Evolutionary conservation across 2,113 vertebrate genomes (phyloP).

Genomic region (Turnix velox): DNA sequence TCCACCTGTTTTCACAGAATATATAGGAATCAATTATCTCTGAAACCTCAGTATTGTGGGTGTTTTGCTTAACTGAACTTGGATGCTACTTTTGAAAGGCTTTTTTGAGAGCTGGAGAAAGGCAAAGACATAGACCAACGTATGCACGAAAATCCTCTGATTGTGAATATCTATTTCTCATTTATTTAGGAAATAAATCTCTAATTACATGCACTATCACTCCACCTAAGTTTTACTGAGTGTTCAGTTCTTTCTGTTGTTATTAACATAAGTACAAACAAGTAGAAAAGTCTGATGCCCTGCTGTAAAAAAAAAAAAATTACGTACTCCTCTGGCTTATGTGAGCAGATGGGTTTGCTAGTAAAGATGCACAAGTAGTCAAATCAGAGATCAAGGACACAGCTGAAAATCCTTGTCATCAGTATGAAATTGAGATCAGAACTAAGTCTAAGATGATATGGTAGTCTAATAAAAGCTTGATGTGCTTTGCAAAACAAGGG

Average conservation of each 20-base stretch:
- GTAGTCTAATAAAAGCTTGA: not conserved
- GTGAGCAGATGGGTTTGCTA: not conserved
- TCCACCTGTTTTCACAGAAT: not conserved
- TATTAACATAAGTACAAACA: not conserved
- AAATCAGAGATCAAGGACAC: not conserved
- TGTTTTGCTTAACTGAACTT: not conserved
- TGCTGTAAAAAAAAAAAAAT: not conserved
- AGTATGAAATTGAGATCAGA: not conserved
- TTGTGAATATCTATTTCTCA: not conserved
- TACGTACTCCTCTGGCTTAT: not conserved
- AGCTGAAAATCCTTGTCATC: not conserved
- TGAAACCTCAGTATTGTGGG: not conserved
- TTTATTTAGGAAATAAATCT: not conserved
- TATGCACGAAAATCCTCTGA: not conserved
- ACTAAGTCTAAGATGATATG: not conserved
- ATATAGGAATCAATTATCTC: not conserved
- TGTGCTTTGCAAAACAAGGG: not conserved
- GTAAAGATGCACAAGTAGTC: not conserved
- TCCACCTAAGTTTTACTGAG: not conserved
- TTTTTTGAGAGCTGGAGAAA: not conserved
- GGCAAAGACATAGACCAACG: not conserved
- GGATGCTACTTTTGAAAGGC: not conserved
- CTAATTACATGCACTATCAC: not conserved
- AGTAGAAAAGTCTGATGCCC: not conserved
- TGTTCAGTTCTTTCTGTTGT: not conserved